phyloP scores from a whole-genome alignment of 2,888 invertebrate genomes.

The Lymantria dispar region DNA sequence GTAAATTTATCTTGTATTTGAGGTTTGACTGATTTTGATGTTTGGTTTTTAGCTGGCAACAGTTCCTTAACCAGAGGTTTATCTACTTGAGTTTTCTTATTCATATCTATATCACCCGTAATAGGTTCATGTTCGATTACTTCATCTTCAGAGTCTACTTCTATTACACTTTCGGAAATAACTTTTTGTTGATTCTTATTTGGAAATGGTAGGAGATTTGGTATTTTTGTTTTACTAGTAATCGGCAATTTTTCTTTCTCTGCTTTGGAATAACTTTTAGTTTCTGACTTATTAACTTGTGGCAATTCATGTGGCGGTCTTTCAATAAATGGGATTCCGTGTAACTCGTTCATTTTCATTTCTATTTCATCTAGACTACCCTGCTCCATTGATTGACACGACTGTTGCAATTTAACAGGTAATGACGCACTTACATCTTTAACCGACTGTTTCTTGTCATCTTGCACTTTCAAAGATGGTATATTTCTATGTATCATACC shows the following conservation, averaged over 20 bases:
- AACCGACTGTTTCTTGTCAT: constrained; percentile 37
- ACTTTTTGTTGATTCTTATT: constrained; percentile 41
- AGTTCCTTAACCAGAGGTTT: constrained; percentile 30
- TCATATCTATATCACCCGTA: constrained; percentile 45
- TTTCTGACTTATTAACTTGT: constrained; percentile 38
- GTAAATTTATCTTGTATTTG: constrained; percentile 12
- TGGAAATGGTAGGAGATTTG: constrained; percentile 47
- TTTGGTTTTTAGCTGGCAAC: constrained; percentile 13
- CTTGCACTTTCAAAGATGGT: constrained; percentile 43
- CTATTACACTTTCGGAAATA: constrained; percentile 34
- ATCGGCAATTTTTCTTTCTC: constrained; percentile 34
- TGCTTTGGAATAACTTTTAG: constrained; percentile 38
- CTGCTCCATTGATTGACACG: constrained; percentile 33
- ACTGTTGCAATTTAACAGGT: constrained; percentile 25
- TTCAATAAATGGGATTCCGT: constrained; percentile 69
- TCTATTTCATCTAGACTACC: constrained; percentile 64
- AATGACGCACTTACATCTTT: constrained; percentile 26
- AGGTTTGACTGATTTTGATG: not conserved
- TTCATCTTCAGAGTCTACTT: constrained; percentile 55
- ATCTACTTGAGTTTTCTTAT: constrained; percentile 25
- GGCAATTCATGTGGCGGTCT: constrained; percentile 61
- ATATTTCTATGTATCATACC: constrained; percentile 60
- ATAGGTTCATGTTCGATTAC: constrained; percentile 52
- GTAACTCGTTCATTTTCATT: constrained; percentile 75
- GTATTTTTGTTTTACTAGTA: constrained; percentile 43